Evolutionary conservation across 2,797 vertebrate genomes (phyloP), one percentile per base, ranked within the genome.

Genomic region (Florisuga fusca): DNA sequence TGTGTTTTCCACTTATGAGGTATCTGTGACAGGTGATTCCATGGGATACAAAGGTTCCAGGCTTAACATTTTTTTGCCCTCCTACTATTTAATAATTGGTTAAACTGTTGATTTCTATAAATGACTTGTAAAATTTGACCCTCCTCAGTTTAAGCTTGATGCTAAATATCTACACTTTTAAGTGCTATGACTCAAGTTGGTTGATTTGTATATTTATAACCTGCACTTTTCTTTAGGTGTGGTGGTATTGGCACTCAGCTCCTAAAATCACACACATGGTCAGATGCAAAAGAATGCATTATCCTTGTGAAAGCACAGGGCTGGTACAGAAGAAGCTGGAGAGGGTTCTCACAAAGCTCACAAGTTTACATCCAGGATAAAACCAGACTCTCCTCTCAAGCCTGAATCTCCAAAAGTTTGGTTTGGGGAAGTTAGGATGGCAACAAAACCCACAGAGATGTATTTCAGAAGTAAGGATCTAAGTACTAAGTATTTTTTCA

Each of bases 241-340:
- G 62, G 46, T 79, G 86, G 10, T 46, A 6, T 10, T 4, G 0
- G 59, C 89, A 36, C 7, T 7, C 58, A 64, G 10, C 38, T 33
- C 3, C 59, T 59, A 3, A 59, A 76, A 16, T 18, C 41, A 14
- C 45, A 34, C n/a, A 1, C 0, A 0, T n/a, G 68, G 21, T 22
- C 19, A 0, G 23, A 5, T 51, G 33, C 66, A 16, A 36, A 54
- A 36, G n/a, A n/a, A 8, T 34, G 22, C 5, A 1, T 78, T 21
- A 1, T 6, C 7, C 12, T 20, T 50, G 38, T 21, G 76, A 55
- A n/a, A 33, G 62, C 43, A 9, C 17, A 74, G 77, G 17, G 8
- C 68, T 68, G 75, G 67, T 13, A 3, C 31, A 29, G 43, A 17
- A 41, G 59, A 19, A 73, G 41, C 57, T 31, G 69, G 38, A 29